Evolutionary conservation across 2,888 invertebrate genomes (phyloP).

Genomic region (Poecilus cupreus): DNA sequence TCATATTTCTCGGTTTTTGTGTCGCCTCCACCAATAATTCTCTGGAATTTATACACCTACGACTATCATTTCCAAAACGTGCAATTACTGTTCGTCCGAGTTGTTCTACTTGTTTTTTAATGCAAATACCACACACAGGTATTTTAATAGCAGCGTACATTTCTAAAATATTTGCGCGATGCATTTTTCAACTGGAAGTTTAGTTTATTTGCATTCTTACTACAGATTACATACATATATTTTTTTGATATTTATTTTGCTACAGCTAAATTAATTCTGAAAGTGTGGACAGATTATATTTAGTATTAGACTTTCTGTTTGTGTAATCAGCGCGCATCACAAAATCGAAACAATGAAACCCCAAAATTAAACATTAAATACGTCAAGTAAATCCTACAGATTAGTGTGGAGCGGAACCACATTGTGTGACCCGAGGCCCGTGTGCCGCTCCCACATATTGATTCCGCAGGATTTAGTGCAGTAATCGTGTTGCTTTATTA

Average conservation of each 20-base stretch:
- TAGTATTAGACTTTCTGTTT: no score
- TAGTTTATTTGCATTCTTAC: not conserved
- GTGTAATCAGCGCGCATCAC: no score
- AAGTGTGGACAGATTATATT: no score
- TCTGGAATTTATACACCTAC: not conserved
- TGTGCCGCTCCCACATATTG: conserved; percentile 47
- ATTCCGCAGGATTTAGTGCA: conserved; percentile 55
- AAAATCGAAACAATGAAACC: conserved; percentile 35
- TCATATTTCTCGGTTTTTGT: not conserved
- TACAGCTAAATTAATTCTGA: not conserved
- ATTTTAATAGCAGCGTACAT: not conserved
- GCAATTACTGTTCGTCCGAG: no score
- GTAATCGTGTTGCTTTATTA: conserved; percentile 59
- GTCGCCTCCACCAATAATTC: not conserved
- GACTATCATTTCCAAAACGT: not conserved
- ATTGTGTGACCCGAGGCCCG: not conserved
- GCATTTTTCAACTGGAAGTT: not conserved
- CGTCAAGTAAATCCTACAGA: conserved; percentile 27
- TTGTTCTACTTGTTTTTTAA: not conserved
- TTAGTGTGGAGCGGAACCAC: conserved; percentile 19
- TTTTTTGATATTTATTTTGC: not conserved
- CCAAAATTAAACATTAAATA: conserved; percentile 50
- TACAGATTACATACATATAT: not conserved
- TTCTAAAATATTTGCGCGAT: not conserved
- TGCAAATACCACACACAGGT: not conserved